These are phyloP conservation scores for Harpagoxenus sublaevis DNA, from an alignment of 2,888 invertebrate genomes.

Conservation along the genomic window DNA sequence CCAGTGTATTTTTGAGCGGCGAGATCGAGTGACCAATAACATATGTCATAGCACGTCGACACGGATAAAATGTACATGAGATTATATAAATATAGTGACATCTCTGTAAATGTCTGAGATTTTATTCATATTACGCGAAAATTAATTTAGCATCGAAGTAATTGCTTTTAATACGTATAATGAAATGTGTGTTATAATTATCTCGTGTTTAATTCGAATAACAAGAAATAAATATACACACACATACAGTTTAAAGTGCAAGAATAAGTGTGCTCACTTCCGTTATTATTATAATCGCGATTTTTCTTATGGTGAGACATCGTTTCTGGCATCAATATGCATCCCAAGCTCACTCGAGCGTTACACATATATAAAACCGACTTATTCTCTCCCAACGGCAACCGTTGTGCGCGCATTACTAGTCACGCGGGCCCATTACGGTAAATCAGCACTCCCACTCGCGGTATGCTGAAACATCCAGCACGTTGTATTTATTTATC, in stretches of 20 bases:
- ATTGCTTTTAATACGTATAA: neutral
- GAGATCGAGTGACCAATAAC: slow-evolving; percentile 56
- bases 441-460: slow-evolving; percentile 41
- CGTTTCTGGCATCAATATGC: slow-evolving; percentile 15
- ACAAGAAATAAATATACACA: neutral
- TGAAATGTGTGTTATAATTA: neutral
- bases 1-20: slow-evolving; percentile 39
- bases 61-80: neutral
- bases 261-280: neutral
- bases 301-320: slow-evolving; percentile 28
- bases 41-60: slow-evolving; percentile 23
- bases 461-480: slow-evolving; percentile 14
- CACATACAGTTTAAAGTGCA: neutral
- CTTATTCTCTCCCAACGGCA: slow-evolving; percentile 47
- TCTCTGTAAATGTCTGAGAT: neutral
- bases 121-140: neutral
- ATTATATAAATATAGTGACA: neutral
- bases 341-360: slow-evolving; percentile 17
- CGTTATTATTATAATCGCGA: slow-evolving; percentile 31
- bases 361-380: slow-evolving; percentile 38
- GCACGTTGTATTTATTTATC: slow-evolving; percentile 42
- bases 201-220: neutral
- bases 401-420: slow-evolving; percentile 34
- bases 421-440: slow-evolving; percentile 29
- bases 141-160: neutral